Base-by-base conservation (phyloP, 1,140 invertebrate species). In the Batillaria attramentaria region DNA sequence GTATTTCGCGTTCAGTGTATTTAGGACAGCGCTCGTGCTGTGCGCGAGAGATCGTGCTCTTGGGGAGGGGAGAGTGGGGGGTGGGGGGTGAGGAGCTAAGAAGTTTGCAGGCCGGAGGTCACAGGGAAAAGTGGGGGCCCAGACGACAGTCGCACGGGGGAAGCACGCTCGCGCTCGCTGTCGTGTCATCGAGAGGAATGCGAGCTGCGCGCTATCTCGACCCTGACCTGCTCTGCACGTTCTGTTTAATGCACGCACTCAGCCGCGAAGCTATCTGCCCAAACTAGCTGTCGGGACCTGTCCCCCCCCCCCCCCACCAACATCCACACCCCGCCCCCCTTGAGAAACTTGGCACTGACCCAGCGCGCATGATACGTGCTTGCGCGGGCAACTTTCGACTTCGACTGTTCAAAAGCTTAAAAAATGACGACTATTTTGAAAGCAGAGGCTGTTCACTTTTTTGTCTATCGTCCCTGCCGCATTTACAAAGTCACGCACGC, bases 211-310 rank as follows among this genome's bases (percentile, higher is more conserved):
- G 78, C 60, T 73, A 79, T 73, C 78, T 68, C 54, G 57, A 46
- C 70, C 72, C 78, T 72, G 78, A 79, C 78, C 78, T 75, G 70
- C 57, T 66, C 57, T 42, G 78, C 78, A 79, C 72, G 78, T 79
- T 73, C 72, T 42, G 70, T 74, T 33, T 74, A 79, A 79, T 79
- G 78, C 78, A 79, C 78, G 78, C 78, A 79, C 62, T 54, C 70
- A 68, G 78, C 72, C 78, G 72, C 72, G 72, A 46, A 74, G 50
- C 65, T 54, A 60, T 65, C 78, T 79, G 72, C 78, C 72, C 78
- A 72, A 79, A 79, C 78, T 65, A 43, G 70, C 72, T 74, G 72
- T 66, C 57, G 28, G 28, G 20, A 28, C 57, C 28, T 62, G 8
- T n/a, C 10, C 66, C 35, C n/a, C 62, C 31, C 31, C 70, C 43